Evolutionary conservation across 2,113 vertebrate genomes (phyloP).

Genomic region (Cygnus buccinator): DNA sequence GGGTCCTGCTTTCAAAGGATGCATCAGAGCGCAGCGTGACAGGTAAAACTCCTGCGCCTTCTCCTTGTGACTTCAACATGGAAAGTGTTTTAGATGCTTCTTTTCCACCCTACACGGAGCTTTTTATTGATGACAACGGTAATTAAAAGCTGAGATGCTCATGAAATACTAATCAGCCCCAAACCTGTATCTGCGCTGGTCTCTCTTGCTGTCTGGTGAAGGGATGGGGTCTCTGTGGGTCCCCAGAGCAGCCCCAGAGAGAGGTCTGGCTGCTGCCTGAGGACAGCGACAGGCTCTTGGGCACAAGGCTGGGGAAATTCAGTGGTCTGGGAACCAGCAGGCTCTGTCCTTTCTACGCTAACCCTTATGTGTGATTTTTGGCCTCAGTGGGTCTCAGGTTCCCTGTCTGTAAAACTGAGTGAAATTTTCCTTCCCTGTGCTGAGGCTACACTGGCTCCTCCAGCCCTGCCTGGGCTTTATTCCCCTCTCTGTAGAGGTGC

Average conservation of each 20-base stretch:
- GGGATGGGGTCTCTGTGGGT: background rate
- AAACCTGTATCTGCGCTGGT: background rate
- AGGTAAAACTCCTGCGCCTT: background rate
- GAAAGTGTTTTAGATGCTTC: background rate
- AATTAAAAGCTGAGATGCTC: background rate
- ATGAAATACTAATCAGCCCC: background rate
- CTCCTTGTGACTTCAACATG: background rate
- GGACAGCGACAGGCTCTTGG: background rate
- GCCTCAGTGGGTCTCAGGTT: background rate
- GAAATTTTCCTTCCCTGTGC: background rate
- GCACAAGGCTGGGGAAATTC: background rate
- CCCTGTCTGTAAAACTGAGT: background rate
- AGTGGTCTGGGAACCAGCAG: background rate
- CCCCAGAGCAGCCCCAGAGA: accelerated
- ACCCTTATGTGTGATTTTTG: background rate
- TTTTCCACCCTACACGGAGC: background rate
- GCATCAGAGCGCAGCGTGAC: background rate
- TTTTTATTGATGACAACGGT: background rate
- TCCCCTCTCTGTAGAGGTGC: background rate
- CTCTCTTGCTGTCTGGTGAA: background rate
- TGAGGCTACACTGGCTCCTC: background rate
- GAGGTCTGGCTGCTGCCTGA: background rate
- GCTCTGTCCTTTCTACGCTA: background rate
- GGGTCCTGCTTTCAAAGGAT: background rate
- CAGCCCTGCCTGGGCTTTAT: background rate